These are phyloP conservation scores for Crypturellus tataupa DNA, from an alignment of 2,797 vertebrate genomes.

Conservation along the genomic window DNA sequence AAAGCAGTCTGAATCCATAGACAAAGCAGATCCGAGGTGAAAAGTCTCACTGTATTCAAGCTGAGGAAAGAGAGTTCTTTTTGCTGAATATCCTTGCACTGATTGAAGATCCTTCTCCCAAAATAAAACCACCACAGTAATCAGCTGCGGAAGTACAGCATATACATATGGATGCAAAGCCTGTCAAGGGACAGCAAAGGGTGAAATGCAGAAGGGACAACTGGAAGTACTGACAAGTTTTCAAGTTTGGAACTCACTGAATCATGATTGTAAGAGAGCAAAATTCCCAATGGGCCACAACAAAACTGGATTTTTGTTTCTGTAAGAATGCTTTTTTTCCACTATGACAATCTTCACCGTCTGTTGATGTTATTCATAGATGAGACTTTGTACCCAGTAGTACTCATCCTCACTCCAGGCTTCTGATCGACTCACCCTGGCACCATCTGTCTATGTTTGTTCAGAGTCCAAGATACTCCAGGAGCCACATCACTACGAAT, in stretches of 20 bases:
- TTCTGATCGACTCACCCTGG: slow-evolving; percentile 48
- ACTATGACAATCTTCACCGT: slow-evolving; percentile 20
- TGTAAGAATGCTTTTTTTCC: background rate
- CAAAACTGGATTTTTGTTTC: slow-evolving; percentile 5
- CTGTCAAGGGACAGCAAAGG: background rate
- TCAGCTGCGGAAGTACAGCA: background rate
- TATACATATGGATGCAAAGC: background rate
- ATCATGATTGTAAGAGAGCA: background rate
- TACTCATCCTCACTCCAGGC: slow-evolving; percentile 61
- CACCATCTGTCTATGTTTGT: slow-evolving; percentile 68
- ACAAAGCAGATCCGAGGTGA: background rate
- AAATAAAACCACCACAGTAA: background rate
- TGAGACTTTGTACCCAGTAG: slow-evolving; percentile 58
- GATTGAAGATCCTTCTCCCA: background rate
- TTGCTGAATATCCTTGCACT: background rate
- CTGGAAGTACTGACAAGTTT: background rate
- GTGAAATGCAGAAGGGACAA: background rate
- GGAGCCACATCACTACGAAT: slow-evolving; percentile 54
- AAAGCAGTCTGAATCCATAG: background rate
- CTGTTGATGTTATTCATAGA: slow-evolving; percentile 65
- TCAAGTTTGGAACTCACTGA: background rate
- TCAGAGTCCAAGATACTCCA: slow-evolving; percentile 61
- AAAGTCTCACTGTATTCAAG: background rate
- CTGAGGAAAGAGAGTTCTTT: background rate
- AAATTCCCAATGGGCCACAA: background rate